Evolutionary conservation across 2,797 vertebrate genomes (phyloP).

Genomic region (Bradypodion pumilum): DNA sequence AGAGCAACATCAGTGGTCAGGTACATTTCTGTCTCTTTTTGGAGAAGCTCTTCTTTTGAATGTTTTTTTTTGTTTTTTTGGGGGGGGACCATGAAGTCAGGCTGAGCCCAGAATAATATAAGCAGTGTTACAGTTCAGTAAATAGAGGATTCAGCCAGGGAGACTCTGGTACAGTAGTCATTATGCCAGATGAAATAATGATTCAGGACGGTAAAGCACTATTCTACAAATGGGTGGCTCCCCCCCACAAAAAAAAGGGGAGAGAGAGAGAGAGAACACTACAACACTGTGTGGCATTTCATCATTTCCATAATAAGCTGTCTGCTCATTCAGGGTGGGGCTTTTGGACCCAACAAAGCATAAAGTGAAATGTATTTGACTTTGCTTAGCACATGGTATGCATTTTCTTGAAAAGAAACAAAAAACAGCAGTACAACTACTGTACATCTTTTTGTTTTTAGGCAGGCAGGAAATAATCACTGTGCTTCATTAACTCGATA

Average conservation of each 20-base stretch:
- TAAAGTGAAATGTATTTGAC: constrained; percentile 28
- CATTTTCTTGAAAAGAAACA: constrained; percentile 30
- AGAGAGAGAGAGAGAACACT: no score
- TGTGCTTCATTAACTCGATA: constrained; percentile 22
- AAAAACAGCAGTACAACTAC: constrained; percentile 20
- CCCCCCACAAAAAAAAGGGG: constrained; percentile 52
- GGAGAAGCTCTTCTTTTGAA: not conserved
- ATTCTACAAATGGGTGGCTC: constrained; percentile 55
- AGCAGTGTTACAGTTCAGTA: not conserved
- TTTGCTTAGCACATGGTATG: constrained; percentile 24
- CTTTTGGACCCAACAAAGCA: constrained; percentile 40
- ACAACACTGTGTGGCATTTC: constrained; percentile 35
- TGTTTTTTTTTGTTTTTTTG: no score
- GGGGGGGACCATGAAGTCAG: not conserved
- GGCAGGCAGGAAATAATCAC: not conserved
- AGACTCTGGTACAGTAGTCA: not conserved
- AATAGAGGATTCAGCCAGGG: not conserved
- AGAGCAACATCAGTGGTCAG: not conserved
- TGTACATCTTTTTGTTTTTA: constrained; percentile 14
- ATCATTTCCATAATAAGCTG: constrained; percentile 59
- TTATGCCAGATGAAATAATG: not conserved
- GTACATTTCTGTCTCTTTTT: not conserved
- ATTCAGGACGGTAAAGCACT: constrained; percentile 20
- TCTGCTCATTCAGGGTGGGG: constrained; percentile 47
- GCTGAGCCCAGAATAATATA: not conserved